Evolutionary conservation across 2,797 vertebrate species (phyloP), one percentile per base, ranked within the genome.

Genomic region (Sphenodon punctatus): DNA sequence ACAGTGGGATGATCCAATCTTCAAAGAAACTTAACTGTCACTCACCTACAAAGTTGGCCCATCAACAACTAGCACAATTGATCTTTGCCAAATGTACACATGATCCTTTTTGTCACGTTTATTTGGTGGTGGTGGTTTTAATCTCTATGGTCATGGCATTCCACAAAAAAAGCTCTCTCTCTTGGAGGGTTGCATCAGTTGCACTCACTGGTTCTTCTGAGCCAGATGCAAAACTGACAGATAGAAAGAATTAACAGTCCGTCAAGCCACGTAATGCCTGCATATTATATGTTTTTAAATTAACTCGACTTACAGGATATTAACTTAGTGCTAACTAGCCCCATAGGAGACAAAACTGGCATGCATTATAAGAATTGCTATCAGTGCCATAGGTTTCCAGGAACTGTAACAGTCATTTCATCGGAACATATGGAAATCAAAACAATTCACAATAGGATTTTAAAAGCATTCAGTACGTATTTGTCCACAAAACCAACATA

Each of bases 341-440:
- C 87, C 83, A 42, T 61, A 78, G 88, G 89, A 88, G 78, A 83
- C 38, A 88, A 93, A 88, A 58, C 82, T 91, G 88, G 92, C 82
- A 93, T 70, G 36, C 13, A 70, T 80, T 89, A 55, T 87, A 93
- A 95, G 91, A 90, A 75, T 82, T 86, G 89, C 90, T 76, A 91
- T 91, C 86, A 91, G 69, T 68, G 22, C 23, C 82, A 56, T 81
- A 84, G 61, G 30, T 56, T 86, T 80, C 58, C 83, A 60, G 36
- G 76, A 74, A 78, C 78, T 81, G 64, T 87, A 94, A 94, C 67
- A 78, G 51, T 92, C 68, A 82, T 93, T 95, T 94, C 91, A 82
- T 90, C 83, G 58, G 78, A 93, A 94, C 92, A 95, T 89, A 89
- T 94, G 95, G 93, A 94, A 95, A 92, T 91, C 90, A 89, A 94